Conservation (phyloP, 2,888 invertebrate species). For the Stenichneumon culpator region DNA sequence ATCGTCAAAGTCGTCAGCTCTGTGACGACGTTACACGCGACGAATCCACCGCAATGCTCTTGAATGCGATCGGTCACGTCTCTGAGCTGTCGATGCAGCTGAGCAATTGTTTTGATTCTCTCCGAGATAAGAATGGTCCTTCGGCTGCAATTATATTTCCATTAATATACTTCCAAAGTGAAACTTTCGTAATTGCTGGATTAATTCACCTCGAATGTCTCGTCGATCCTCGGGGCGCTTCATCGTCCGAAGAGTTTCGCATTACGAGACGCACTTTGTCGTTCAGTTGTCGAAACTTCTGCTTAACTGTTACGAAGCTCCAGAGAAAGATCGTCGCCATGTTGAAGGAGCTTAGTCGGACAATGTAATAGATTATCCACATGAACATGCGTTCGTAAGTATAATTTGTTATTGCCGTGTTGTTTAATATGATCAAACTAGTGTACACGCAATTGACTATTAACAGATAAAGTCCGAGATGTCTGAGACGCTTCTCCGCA, state of each 20-base stretch:
- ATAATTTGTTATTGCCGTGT: background rate
- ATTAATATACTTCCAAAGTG: background rate
- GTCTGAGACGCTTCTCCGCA: background rate
- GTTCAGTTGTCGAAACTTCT: slow-evolving; percentile 34
- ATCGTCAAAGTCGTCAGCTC: background rate
- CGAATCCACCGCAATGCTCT: slow-evolving; percentile 17
- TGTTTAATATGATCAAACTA: background rate
- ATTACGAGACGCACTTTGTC: slow-evolving; percentile 15
- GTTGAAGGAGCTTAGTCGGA: background rate
- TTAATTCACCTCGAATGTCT: slow-evolving; percentile 2
- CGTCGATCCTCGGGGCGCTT: background rate
- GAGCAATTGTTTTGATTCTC: slow-evolving; percentile 37
- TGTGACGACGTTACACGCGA: background rate
- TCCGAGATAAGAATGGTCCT: background rate
- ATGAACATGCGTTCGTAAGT: background rate
- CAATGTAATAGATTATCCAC: slow-evolving; percentile 3
- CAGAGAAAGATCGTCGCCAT: slow-evolving; percentile 17
- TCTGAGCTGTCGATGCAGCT: slow-evolving; percentile 48
- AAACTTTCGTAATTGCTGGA: background rate
- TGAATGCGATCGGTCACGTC: slow-evolving; percentile 15
- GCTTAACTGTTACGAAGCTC: slow-evolving; percentile 1
- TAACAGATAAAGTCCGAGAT: background rate
- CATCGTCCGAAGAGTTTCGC: background rate
- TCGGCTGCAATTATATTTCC: slow-evolving; percentile 11
- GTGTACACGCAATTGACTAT: background rate